Conservation (phyloP, 92 coral and sea anemone genomes). For the Pocillopora grandis region DNA sequence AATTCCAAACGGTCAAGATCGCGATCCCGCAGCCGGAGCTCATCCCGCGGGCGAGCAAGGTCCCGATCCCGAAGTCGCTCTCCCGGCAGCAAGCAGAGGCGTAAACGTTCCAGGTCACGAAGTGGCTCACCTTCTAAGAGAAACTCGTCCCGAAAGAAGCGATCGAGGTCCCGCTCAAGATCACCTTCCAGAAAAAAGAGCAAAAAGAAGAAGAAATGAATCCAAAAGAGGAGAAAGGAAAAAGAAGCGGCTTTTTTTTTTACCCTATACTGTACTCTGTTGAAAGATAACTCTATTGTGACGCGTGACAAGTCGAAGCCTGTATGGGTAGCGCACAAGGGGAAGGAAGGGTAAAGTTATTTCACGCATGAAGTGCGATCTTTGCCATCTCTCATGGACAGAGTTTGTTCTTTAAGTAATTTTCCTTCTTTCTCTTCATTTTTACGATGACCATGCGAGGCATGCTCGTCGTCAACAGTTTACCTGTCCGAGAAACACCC, state of each 20-base stretch:
- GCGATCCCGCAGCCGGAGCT: constrained; percentile 81
- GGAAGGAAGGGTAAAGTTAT: too few species aligned
- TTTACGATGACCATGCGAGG: too few species aligned
- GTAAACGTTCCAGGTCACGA: constrained; percentile 79
- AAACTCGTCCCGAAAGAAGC: constrained; percentile 79
- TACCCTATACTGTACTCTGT: not conserved
- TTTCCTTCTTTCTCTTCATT: too few species aligned
- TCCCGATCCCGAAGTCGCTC: constrained; percentile 89
- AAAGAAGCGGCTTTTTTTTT: not conserved
- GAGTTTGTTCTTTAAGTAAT: too few species aligned
- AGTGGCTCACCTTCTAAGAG: constrained; percentile 72
- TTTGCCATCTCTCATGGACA: too few species aligned
- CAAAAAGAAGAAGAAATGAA: constrained; percentile 82
- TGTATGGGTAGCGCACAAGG: too few species aligned
- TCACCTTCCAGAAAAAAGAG: constrained; percentile 88
- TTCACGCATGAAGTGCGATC: not conserved
- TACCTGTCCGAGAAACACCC: too few species aligned
- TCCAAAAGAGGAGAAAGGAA: not conserved
- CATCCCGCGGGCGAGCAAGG: constrained; percentile 82
- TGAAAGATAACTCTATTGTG: not conserved
- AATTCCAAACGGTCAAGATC: constrained; percentile 71
- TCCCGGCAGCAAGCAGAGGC: constrained; percentile 66
- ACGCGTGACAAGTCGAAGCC: not conserved
- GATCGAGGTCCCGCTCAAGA: constrained; percentile 81
- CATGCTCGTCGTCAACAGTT: too few species aligned